A percentile compares a stretch with the other conserved stretches of the same genome.
These are phyloP conservation scores for Chrysomela aeneicollis DNA, from an alignment of 2,888 invertebrate genomes.

Conservation along the genomic window DNA sequence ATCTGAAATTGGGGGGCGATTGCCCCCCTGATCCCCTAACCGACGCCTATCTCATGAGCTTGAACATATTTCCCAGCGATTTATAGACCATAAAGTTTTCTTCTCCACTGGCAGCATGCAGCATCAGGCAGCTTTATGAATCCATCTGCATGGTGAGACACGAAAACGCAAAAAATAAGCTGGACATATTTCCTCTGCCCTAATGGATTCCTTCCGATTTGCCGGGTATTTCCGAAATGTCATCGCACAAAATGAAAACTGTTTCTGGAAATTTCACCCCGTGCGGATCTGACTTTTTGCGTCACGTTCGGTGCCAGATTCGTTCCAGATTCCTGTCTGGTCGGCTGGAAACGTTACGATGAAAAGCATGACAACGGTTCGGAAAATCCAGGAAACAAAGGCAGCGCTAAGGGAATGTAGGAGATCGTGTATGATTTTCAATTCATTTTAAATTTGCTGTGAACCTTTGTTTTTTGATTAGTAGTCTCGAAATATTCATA, in stretches of 20 bases:
- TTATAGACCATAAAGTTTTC: too few relatives aligned
- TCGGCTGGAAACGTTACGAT: not conserved
- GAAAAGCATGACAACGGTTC: not conserved
- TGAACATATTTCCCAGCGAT: too few relatives aligned
- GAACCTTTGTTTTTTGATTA: too few relatives aligned
- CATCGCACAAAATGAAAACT: not conserved
- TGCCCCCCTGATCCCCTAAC: too few relatives aligned
- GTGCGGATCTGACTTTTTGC: slow-evolving; percentile 11
- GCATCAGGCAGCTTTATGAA: not conserved
- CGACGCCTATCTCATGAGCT: too few relatives aligned
- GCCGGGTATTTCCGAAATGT: not conserved
- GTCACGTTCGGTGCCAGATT: slow-evolving; percentile 18
- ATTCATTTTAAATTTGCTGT: too few relatives aligned
- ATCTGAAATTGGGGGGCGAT: too few relatives aligned
- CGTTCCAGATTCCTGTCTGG: slow-evolving; percentile 10
- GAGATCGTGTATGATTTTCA: too few relatives aligned
- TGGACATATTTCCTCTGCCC: not conserved
- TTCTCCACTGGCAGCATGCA: too few relatives aligned
- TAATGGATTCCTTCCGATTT: not conserved
- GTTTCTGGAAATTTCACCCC: slow-evolving; percentile 13
- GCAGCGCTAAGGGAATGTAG: not conserved
- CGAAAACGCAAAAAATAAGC: not conserved
- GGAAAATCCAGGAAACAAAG: not conserved
- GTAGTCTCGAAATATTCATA: too few relatives aligned
- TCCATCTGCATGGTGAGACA: not conserved